phyloP scores from a whole-genome alignment of 2,113 vertebrate species.

The Psittacara wagleri region DNA sequence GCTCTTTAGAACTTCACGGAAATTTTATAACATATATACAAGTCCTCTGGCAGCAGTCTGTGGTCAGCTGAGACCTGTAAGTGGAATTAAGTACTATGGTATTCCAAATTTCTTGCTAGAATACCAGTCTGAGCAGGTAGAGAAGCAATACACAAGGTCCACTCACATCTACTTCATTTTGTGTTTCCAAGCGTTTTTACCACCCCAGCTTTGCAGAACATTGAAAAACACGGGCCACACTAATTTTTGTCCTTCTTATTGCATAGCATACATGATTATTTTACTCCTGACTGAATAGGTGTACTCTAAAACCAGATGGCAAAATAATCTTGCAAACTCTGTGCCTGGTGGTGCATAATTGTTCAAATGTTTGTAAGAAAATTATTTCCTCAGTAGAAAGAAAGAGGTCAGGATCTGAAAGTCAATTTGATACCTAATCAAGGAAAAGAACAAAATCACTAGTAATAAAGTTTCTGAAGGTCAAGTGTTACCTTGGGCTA shows the following conservation, averaged over 20 bases:
- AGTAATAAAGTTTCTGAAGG: slow-evolving; percentile 13
- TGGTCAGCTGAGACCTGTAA: neutral
- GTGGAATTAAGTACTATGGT: neutral
- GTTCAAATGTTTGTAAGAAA: neutral
- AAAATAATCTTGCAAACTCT: neutral
- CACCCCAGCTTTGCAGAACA: neutral
- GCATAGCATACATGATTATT: neutral
- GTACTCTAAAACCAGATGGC: neutral
- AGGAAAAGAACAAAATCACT: neutral
- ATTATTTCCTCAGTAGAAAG: neutral
- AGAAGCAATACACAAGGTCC: neutral
- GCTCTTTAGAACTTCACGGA: neutral
- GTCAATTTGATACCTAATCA: neutral
- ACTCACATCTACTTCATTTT: neutral
- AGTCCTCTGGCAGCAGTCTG: neutral
- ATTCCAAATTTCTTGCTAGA: neutral
- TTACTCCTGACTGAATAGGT: neutral
- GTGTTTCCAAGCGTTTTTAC: neutral
- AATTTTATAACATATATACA: neutral
- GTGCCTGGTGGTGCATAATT: neutral
- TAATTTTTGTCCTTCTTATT: neutral
- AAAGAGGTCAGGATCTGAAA: neutral
- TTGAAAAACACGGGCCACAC: neutral
- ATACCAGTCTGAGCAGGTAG: neutral
- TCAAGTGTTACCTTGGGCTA: slow-evolving; percentile 26